A percentile compares a stretch with the other conserved stretches of the same genome.
Conservation (phyloP, 2,113 vertebrate species). For the Cromileptes altivelis region DNA sequence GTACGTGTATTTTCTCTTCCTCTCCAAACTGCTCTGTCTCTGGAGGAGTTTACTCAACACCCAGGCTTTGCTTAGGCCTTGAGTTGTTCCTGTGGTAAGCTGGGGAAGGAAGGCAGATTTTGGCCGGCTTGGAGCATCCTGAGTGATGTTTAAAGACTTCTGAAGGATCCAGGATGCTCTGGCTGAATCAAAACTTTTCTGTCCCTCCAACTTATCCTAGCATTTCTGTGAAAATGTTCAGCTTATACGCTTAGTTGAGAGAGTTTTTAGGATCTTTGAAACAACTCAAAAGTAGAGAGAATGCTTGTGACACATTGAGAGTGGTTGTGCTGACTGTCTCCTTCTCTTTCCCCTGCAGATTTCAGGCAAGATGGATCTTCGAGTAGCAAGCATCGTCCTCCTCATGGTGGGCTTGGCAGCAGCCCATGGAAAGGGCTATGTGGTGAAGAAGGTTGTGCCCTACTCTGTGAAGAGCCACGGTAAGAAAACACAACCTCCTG, state of each 20-base stretch:
- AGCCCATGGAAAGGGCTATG: conserved; percentile 89
- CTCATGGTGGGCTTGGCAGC: conserved; percentile 85
- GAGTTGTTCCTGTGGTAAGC: not conserved
- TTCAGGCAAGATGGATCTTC: conserved; percentile 90
- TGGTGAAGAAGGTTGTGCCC: conserved; percentile 90
- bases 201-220: not conserved
- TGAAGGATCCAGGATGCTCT: conserved; percentile 23
- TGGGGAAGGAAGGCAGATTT: not conserved
- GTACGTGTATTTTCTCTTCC: conserved; percentile 84
- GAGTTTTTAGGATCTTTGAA: not conserved
- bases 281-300: not conserved
- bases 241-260: not conserved
- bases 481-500: conserved; percentile 79
- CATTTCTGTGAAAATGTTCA: not conserved
- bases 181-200: not conserved
- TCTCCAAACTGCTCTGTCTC: conserved; percentile 30
- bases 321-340: conserved; percentile 26
- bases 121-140: not conserved
- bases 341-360: conserved; percentile 78
- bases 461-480: conserved; percentile 92
- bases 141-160: not conserved
- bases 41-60: conserved; percentile 26
- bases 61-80: conserved; percentile 28
- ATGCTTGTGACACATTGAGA: conserved; percentile 9
- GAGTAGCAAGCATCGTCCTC: conserved; percentile 86